Percentiles rank a stretch among this genome's conserved stretches.
phyloP scores from a whole-genome alignment of 2,113 vertebrate species.

The Antigone vipio region DNA sequence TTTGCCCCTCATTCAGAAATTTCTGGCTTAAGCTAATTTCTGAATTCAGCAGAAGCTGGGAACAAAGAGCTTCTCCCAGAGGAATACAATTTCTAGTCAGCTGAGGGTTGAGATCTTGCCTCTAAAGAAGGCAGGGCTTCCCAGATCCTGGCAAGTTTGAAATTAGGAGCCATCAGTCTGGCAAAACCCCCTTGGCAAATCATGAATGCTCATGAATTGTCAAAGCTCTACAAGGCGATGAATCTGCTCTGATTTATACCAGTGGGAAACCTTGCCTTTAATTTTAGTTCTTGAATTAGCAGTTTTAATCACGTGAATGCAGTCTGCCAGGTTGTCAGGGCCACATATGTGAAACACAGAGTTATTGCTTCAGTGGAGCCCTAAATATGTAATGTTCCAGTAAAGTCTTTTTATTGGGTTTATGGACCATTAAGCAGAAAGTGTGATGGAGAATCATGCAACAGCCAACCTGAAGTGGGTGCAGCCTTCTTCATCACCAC shows the following conservation, averaged over 20 bases:
- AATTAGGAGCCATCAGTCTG: background rate
- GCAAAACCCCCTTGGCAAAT: background rate
- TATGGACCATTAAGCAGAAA: background rate
- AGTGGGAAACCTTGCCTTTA: constrained; percentile 2
- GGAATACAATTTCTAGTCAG: background rate
- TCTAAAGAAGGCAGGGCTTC: background rate
- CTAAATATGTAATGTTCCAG: background rate
- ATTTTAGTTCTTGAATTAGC: constrained; percentile 30
- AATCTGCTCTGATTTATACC: constrained; percentile 12
- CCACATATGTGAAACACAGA: background rate
- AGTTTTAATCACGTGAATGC: constrained; percentile 6
- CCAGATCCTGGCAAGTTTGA: background rate
- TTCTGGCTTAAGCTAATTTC: background rate
- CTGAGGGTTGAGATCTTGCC: background rate
- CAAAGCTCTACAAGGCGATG: background rate
- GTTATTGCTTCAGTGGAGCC: background rate
- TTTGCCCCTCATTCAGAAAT: background rate
- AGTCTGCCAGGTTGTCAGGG: background rate
- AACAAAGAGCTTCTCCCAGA: background rate
- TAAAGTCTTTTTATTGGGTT: background rate
- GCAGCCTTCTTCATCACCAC: background rate
- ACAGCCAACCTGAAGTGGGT: background rate
- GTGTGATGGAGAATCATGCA: background rate
- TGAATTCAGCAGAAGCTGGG: background rate
- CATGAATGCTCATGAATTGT: background rate